Evolutionary conservation across 2,888 invertebrate genomes (phyloP), one percentile per base, ranked within the genome.

Genomic region (Amaurobius ferox): DNA sequence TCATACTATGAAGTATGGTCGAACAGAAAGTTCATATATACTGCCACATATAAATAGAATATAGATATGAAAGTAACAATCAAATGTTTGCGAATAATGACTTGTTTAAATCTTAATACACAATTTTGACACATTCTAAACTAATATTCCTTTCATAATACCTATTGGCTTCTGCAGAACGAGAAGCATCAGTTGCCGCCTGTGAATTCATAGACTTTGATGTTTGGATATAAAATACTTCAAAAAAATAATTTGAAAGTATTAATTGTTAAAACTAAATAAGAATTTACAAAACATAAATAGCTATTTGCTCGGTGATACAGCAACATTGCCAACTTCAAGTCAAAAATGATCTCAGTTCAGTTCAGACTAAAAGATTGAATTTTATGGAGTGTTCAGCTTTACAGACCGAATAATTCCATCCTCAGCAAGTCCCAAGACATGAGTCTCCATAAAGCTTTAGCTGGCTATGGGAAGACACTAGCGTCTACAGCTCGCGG

Each of bases 141-240:
- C 16, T 16, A n/a, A 44, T 2, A 44, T 7, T 44, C 16, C 16
- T 29, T 9, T 6, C 26, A 23, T 2, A 30, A 71, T 88, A 91
- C 91, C 90, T 90, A 88, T 90, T 90, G 90, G 90, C 90, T 89
- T 89, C 89, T 73, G 88, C 89, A 90, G 90, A 90, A 72, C 83
- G 87, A 88, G 90, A 90, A 88, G 89, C 89, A 87, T 88, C 88
- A 73, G 86, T 86, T 74, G 89, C 88, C 87, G 89, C 89, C 80
- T 90, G 89, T 88, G 91, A 90, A 90, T 89, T 91, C 91, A 91
- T 91, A 91, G 88, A 88, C 79, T 55, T 30, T 28, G 67, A 68
- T 86, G 48, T 9, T 62, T n/a, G 13, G 39, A 19, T 39, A 35
- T 64, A 23, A 23, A 28, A 19, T 23, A 40, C 73, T 26, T 71